Base-by-base conservation (phyloP, 2,888 invertebrate species). In the Tholera decimalis region DNA sequence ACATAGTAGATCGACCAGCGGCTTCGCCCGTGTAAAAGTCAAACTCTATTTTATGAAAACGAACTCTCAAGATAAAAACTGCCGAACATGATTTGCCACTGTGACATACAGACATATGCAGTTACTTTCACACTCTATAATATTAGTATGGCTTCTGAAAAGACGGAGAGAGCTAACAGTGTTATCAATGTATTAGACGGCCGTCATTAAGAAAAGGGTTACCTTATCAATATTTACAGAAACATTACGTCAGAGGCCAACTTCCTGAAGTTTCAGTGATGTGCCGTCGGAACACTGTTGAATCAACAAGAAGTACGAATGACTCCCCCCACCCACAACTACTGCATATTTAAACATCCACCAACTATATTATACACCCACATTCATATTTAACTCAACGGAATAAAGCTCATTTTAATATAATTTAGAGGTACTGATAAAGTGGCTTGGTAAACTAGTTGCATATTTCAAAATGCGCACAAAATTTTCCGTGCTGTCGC, bases 401-500 rank as follows among this genome's bases (percentile, higher is more conserved):
- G 26, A 30, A 79, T 88, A 90, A 79, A 84, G 87, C 67, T 81
- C 70, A 82, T 76, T 87, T 88, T 86, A 61, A 73, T 65, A 60
- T 73, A 77, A 70, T 64, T 69, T 69, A 59, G 67, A 66, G 64
- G 79, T 76, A 80, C 51, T 72, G 61, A 74, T 82, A 85, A 89
- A 85, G 74, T 89, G 88, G 89, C 85, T 83, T 85, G 84, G 88
- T 89, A 89, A 91, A 92, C 91, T 92, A 91, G 90, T 91, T 91
- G 91, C 89, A 91, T 93, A 91, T 92, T 92, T 91, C 89, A 88
- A 88, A 88, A 86, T 80, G 73, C 79, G 73, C 62, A 82, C 87
- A 75, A 86, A 67, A 9, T 83, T 85, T 70, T 15, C 7, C 15
- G 8, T 83, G 59, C 85, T 22, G 13, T 61, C 24, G 0, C 1